Conservation (phyloP, 2,113 vertebrate genomes). For the Phyllopteryx taeniolatus region DNA sequence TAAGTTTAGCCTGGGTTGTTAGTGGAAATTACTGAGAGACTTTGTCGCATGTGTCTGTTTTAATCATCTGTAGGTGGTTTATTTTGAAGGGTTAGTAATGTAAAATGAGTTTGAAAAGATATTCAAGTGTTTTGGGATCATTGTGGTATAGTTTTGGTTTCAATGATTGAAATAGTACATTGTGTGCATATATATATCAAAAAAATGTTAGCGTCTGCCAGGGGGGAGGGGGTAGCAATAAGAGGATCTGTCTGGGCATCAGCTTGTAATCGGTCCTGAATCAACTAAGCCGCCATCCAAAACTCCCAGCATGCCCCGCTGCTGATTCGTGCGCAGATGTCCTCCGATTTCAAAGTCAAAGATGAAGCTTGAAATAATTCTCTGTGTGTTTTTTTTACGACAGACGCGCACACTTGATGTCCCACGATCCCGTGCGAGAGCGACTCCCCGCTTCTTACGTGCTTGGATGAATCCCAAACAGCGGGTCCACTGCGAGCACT, state of each 20-base stretch:
- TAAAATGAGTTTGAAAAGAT: too few species aligned
- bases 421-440: conserved; percentile 44
- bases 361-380: background rate
- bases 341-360: background rate
- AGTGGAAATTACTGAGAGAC: too few species aligned
- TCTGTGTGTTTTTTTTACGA: background rate
- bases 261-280: too few species aligned
- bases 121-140: too few species aligned
- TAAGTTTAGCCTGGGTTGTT: too few species aligned
- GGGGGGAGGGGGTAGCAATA: background rate
- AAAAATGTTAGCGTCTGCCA: background rate
- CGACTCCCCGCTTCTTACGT: conserved; percentile 1
- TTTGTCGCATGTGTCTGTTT: too few species aligned
- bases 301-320: background rate
- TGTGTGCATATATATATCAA: too few species aligned
- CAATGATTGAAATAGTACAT: background rate
- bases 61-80: too few species aligned
- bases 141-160: background rate
- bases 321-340: background rate
- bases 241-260: background rate
- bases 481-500: conserved; percentile 55
- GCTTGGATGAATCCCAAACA: conserved; percentile 69
- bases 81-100: too few species aligned
- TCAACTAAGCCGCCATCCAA: background rate
- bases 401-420: conserved; percentile 51